A percentile compares a stretch with the other conserved stretches of the same genome.
Evolutionary conservation across 2,888 invertebrate genomes (phyloP).

Genomic region (Vanessa cardui): DNA sequence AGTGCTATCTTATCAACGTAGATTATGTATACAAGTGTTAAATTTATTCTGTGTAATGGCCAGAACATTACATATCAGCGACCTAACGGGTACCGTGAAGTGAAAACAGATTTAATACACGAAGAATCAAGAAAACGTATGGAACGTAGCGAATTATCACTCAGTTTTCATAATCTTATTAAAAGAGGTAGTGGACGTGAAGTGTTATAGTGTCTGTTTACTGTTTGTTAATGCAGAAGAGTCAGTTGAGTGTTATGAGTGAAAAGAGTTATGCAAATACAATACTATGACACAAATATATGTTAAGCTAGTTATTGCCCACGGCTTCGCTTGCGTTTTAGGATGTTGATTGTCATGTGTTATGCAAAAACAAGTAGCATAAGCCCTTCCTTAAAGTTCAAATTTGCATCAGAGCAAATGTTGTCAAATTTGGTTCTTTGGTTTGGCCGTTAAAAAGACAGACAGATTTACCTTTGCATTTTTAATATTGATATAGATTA

Average conservation of each 20-base stretch:
- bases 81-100: constrained; percentile 54
- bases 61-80: constrained; percentile 68
- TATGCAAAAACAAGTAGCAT: no score
- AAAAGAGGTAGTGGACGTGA: constrained; percentile 67
- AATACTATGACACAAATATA: no score
- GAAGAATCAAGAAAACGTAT: constrained; percentile 57
- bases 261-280: not conserved
- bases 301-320: no score
- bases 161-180: constrained; percentile 79
- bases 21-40: constrained; percentile 79
- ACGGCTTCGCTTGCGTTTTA: no score
- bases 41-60: constrained; percentile 68
- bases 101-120: constrained; percentile 42
- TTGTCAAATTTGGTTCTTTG: no score
- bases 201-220: constrained; percentile 42
- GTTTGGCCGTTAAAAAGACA: no score
- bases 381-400: no score
- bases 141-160: constrained; percentile 74
- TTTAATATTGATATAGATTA: no score
- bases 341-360: no score
- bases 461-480: no score
- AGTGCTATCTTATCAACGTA: constrained; percentile 73
- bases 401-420: no score
- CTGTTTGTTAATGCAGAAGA: constrained; percentile 10
- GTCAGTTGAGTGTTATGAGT: constrained; percentile 22